Evolutionary conservation across 2,888 invertebrate species (phyloP), one percentile per base, ranked within the genome.

Genomic region (Nebria brevicollis): DNA sequence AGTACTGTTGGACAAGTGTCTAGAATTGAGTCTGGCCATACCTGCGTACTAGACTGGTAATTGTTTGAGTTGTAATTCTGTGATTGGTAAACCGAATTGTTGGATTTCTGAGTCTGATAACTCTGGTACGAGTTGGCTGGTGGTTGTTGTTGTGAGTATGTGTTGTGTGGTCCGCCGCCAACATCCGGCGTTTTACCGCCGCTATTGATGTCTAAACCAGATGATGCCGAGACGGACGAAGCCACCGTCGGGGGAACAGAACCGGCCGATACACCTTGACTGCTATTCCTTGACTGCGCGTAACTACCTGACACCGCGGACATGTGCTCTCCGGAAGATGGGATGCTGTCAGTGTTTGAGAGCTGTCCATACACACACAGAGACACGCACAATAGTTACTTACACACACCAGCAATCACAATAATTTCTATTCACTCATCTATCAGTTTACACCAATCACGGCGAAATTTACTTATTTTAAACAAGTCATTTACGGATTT

Each of bases 31-130:
- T 42, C 10, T 43, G 26, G 43, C 41, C 65, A n/a, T 65, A 77
- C 78, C 73, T 78, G 78, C 15, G 86, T 85, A 78, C 86, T 87
- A 10, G 86, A 84, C 84, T 89, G 89, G 6, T 87, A 84, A 82
- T 88, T 89, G 83, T 89, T 89, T 34, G 89, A 86, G 84, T 87
- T 89, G 84, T 88, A 89, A 6, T 87, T 89, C 0, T 90, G 87
- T 82, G 89, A 85, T 84, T 91, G 91, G 82, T 90, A 89, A 74
- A 90, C 90, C 26, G 88, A 85, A 83, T 87, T 87, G 70, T 73
- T 83, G 11, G 83, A 85, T 84, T 86, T 91, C 86, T 86, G 88
- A 72, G 87, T 86, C 77, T 88, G 88, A 76, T 89, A 89, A 77
- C 75, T 83, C 81, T 83, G 81, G 80, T 83, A 83, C 3, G 83